Conservation (phyloP, 2,888 invertebrate species). For the Euplagia quadripunctaria region DNA sequence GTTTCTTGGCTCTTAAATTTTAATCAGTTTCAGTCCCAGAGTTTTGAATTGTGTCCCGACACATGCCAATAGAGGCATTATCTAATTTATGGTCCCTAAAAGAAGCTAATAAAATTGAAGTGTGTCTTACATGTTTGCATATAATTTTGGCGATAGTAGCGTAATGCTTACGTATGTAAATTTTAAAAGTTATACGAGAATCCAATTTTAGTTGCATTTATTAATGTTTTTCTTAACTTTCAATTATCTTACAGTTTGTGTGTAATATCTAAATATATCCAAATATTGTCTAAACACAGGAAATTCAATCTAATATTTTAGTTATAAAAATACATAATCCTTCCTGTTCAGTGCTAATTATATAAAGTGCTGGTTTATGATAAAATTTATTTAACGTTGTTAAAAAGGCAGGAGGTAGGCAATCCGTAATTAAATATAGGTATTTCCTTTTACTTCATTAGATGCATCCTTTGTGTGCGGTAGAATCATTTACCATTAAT, state of each 20-base stretch:
- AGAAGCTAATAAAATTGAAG: no score
- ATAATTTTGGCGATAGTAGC: neutral
- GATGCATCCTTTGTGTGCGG: neutral
- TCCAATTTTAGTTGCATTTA: no score
- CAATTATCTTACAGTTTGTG: no score
- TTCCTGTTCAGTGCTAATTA: neutral
- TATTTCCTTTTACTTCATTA: conserved; percentile 4
- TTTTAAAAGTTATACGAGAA: no score
- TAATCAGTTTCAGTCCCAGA: no score
- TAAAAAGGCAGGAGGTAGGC: neutral
- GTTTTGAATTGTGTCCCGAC: neutral
- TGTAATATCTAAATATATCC: neutral
- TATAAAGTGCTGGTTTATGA: neutral
- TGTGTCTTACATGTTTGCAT: neutral
- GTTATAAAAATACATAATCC: neutral
- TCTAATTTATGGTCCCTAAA: no score
- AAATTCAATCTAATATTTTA: neutral
- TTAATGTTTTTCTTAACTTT: no score
- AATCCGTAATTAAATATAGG: neutral
- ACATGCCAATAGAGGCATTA: no score
- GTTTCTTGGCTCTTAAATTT: neutral
- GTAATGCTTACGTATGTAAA: neutral
- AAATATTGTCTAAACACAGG: neutral
- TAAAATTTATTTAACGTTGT: neutral
- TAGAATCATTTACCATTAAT: neutral